Evolutionary conservation across 2,888 invertebrate genomes (phyloP).

Genomic region (Amaurobius ferox): DNA sequence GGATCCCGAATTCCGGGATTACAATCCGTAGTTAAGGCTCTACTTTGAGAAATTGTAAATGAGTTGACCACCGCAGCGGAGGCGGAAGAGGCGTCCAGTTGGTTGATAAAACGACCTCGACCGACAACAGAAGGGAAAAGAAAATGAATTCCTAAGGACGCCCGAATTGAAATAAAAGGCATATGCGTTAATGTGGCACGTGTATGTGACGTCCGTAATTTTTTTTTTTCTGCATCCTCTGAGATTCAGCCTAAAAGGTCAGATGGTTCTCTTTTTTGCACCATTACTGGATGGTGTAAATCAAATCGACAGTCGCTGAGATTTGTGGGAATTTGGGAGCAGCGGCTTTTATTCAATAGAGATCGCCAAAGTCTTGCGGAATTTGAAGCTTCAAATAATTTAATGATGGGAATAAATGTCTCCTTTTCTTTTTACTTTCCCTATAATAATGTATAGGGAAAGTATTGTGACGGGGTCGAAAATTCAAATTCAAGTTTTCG

Average conservation of each 20-base stretch:
- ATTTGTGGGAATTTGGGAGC: too few species aligned
- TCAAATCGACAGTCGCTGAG: not conserved
- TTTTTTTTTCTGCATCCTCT: not conserved
- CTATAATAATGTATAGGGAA: too few species aligned
- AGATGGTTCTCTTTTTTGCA: not conserved
- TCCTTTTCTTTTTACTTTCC: too few species aligned
- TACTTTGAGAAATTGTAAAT: too few species aligned
- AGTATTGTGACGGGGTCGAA: too few species aligned
- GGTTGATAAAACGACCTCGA: not conserved
- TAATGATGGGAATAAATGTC: too few species aligned
- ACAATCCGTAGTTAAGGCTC: too few species aligned
- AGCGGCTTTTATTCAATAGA: too few species aligned
- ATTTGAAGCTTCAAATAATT: too few species aligned
- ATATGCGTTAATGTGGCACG: not conserved
- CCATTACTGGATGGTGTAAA: not conserved
- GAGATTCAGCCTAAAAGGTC: not conserved
- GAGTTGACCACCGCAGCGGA: not conserved
- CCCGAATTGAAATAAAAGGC: not conserved
- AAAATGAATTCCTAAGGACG: not conserved
- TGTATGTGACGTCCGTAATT: slow-evolving; percentile 4
- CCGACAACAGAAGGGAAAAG: not conserved
- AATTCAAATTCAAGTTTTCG: too few species aligned
- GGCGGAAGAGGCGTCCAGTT: slow-evolving; percentile 4
- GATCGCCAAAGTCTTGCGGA: too few species aligned
- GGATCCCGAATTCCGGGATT: too few species aligned